Evolutionary conservation across 1,140 invertebrate species (phyloP).

Genomic region (Vanessa tameamea): DNA sequence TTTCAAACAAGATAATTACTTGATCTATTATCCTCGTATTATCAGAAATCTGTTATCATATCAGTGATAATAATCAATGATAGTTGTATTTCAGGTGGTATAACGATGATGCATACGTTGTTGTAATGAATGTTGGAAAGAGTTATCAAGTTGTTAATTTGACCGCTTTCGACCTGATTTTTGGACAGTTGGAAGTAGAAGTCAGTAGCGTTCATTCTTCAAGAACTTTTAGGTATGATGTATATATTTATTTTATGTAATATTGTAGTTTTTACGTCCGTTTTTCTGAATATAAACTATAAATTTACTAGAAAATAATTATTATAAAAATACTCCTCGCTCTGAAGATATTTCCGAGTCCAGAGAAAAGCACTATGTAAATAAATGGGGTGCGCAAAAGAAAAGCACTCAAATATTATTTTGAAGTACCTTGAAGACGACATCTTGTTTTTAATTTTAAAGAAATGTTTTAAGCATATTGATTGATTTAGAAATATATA

Average conservation of each 20-base stretch:
- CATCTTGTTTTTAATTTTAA: background rate
- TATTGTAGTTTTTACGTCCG: no score
- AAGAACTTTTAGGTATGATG: conserved; percentile 59
- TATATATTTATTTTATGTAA: no score
- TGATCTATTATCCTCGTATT: no score
- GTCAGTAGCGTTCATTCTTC: conserved; percentile 64
- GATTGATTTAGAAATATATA: background rate
- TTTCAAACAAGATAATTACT: no score
- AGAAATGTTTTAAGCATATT: no score
- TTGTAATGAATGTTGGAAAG: conserved; percentile 66
- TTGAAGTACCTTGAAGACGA: background rate
- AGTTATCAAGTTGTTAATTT: conserved; percentile 65
- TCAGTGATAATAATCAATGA: no score
- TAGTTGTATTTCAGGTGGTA: conserved; percentile 58
- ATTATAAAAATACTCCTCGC: no score
- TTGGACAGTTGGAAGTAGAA: conserved; percentile 69
- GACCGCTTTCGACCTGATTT: conserved; percentile 66
- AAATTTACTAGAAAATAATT: no score
- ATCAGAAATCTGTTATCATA: no score
- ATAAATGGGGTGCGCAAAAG: background rate
- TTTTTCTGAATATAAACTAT: no score
- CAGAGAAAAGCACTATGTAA: background rate
- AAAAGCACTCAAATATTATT: background rate
- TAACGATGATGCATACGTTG: conserved; percentile 68
- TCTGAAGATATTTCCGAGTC: no score